These are phyloP conservation scores for Lynx canadensis DNA, from an alignment of 2,113 vertebrate species.

Conservation along the genomic window DNA sequence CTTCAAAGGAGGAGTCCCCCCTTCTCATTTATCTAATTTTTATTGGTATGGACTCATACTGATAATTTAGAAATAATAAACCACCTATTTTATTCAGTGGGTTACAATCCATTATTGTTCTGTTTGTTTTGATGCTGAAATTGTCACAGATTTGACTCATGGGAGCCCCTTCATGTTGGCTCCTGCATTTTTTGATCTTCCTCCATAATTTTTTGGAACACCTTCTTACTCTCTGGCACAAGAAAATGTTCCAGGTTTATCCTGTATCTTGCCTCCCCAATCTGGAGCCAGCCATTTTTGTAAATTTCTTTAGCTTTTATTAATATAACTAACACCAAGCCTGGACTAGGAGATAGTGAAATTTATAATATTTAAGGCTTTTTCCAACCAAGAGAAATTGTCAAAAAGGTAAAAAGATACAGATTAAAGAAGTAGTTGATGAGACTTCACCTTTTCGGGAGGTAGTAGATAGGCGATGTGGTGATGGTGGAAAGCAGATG, in stretches of 20 bases:
- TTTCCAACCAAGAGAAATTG: not conserved
- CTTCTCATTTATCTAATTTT: not conserved
- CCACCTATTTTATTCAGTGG: not conserved
- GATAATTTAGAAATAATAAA: not conserved
- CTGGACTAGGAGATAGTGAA: not conserved
- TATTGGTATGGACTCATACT: not conserved
- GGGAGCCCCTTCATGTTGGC: not conserved
- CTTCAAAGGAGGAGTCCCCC: not conserved
- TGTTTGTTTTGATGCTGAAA: not conserved
- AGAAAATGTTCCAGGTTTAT: not conserved
- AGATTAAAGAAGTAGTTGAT: not conserved
- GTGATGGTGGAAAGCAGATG: not conserved
- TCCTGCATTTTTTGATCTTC: not conserved
- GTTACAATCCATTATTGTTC: not conserved
- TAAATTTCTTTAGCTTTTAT: not conserved
- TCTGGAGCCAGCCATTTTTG: not conserved
- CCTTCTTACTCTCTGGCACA: not conserved
- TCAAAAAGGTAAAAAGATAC: not conserved
- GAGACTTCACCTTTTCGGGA: not conserved
- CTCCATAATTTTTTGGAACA: not conserved
- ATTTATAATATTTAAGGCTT: not conserved
- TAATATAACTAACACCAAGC: not conserved
- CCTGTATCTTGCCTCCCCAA: not conserved
- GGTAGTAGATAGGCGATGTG: not conserved
- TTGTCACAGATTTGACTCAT: not conserved